phyloP scores from a whole-genome alignment of 2,888 invertebrate genomes.

The Fragum whitleyi region DNA sequence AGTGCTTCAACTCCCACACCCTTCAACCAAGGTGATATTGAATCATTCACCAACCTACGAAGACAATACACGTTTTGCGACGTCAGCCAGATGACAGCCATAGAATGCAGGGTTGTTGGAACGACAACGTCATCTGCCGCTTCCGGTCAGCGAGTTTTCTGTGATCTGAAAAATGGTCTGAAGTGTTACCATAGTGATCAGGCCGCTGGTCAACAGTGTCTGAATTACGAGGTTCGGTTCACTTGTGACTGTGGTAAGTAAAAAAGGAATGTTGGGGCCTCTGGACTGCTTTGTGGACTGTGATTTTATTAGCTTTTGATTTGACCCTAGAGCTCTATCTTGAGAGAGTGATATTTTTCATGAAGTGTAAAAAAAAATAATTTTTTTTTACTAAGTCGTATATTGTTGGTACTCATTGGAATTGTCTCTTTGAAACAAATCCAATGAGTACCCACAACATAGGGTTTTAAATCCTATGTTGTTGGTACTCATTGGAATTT shows the following conservation, averaged over 20 bases:
- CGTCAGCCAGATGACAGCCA: constrained; percentile 86
- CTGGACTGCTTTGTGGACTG: neutral
- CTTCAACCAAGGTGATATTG: constrained; percentile 80
- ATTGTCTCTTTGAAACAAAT: too few relatives aligned
- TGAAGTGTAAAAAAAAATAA: too few relatives aligned
- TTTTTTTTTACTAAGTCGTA: too few relatives aligned
- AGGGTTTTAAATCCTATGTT: too few relatives aligned
- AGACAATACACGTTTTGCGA: constrained; percentile 75
- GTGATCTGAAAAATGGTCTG: constrained; percentile 86
- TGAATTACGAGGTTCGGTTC: constrained; percentile 83
- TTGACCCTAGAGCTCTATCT: too few relatives aligned
- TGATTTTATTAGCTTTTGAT: neutral
- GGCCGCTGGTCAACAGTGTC: constrained; percentile 68
- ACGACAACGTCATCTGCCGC: constrained; percentile 89
- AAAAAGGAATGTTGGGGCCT: neutral
- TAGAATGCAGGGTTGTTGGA: constrained; percentile 91
- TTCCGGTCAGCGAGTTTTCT: constrained; percentile 91
- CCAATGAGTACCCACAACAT: too few relatives aligned
- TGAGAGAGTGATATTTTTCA: too few relatives aligned
- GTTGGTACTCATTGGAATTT: too few relatives aligned
- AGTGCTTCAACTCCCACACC: constrained; percentile 86
- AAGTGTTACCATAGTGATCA: constrained; percentile 73
- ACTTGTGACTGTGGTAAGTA: constrained; percentile 86
- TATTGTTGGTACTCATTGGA: too few relatives aligned
- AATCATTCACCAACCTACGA: constrained; percentile 72